Conservation (phyloP, 2,113 vertebrate genomes). For the Vidua chalybeata region DNA sequence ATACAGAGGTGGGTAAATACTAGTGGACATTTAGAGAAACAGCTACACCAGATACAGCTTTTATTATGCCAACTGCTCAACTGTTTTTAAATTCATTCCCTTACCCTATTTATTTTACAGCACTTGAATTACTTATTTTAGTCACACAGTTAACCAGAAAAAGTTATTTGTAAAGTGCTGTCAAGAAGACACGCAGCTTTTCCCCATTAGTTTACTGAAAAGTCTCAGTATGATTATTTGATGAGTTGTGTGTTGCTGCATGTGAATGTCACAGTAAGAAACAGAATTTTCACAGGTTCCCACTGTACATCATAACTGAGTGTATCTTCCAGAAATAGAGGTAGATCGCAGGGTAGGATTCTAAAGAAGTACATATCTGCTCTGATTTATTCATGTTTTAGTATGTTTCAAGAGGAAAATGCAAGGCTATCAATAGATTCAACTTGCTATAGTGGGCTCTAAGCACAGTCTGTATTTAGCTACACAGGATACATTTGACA, state of each 20-base stretch:
- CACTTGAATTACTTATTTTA: not conserved
- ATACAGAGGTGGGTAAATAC: not conserved
- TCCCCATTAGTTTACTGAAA: not conserved
- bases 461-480: not conserved
- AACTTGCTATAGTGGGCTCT: not conserved
- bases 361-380: not conserved
- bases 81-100: not conserved
- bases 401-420: not conserved
- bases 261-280: not conserved
- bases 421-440: not conserved
- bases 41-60: not conserved
- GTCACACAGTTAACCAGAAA: not conserved
- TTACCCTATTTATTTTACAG: not conserved
- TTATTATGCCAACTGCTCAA: not conserved
- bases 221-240: not conserved
- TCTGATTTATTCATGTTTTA: not conserved
- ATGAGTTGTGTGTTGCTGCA: not conserved
- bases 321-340: conserved; percentile 16
- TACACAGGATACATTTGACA: not conserved
- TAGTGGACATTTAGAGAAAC: not conserved
- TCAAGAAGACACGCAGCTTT: not conserved
- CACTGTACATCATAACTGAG: not conserved
- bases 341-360: not conserved
- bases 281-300: conserved; percentile 30
- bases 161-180: not conserved